These are phyloP conservation scores for Umimayanthus kanabou DNA, from an alignment of 92 coral and sea anemone genomes.

Conservation along the genomic window DNA sequence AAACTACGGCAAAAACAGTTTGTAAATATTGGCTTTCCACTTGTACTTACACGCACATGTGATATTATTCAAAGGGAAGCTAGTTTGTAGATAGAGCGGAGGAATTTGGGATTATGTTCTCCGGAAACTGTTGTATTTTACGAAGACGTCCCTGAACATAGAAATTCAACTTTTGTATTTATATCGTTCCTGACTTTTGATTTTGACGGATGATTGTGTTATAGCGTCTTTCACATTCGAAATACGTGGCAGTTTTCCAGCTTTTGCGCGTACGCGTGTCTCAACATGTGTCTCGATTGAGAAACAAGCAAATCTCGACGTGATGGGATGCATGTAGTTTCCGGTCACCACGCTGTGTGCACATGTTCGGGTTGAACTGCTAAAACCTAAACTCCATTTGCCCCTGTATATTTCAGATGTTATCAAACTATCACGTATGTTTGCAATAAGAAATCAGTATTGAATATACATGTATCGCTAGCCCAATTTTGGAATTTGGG, in stretches of 20 bases:
- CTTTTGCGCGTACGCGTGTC: neutral
- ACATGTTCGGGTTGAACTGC: constrained; percentile 8
- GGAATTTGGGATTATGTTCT: neutral
- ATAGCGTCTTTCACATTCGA: neutral
- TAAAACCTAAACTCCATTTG: too few species aligned
- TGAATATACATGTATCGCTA: too few species aligned
- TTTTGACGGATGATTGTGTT: neutral
- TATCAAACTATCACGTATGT: neutral
- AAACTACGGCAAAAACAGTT: neutral
- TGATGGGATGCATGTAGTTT: neutral
- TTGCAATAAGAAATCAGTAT: neutral
- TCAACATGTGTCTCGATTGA: neutral
- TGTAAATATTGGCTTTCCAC: neutral
- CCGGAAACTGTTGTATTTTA: constrained; percentile 18
- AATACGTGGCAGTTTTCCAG: constrained; percentile 15
- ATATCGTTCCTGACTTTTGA: neutral
- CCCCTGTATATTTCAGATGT: neutral
- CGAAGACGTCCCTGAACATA: neutral
- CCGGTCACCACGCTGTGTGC: constrained; percentile 33
- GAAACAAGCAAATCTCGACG: neutral
- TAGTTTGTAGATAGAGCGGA: neutral
- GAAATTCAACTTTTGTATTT: neutral
- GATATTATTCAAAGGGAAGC: neutral
- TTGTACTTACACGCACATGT: neutral
- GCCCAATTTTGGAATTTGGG: neutral